These are phyloP conservation scores for Drosophila varians DNA, from an alignment of 1,140 invertebrate species.

Conservation along the genomic window DNA sequence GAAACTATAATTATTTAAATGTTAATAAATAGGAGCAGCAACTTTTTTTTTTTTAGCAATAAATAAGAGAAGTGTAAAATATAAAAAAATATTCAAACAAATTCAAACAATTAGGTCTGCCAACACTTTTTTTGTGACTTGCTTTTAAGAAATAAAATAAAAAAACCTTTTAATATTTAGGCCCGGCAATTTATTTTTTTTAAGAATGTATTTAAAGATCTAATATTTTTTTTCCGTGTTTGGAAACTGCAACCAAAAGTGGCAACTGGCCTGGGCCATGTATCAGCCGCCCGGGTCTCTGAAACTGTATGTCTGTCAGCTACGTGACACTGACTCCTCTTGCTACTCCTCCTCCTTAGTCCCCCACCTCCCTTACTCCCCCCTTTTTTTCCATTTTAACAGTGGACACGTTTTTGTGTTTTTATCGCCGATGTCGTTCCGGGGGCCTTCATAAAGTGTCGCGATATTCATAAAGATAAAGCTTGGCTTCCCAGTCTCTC, in stretches of 20 bases:
- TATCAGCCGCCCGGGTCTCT: slow-evolving; percentile 17
- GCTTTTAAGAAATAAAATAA: too few species aligned
- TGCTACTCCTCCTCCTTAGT: background rate
- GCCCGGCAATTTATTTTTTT: too few species aligned
- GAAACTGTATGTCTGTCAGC: slow-evolving; percentile 35
- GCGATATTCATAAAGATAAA: slow-evolving; percentile 70
- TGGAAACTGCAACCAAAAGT: background rate
- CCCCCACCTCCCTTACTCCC: background rate
- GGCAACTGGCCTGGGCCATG: slow-evolving; percentile 1
- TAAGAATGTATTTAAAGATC: too few species aligned
- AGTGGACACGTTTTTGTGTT: slow-evolving; percentile 43
- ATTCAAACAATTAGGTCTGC: too few species aligned
- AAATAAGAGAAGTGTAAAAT: too few species aligned
- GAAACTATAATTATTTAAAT: too few species aligned
- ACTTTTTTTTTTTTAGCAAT: too few species aligned
- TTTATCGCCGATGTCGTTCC: slow-evolving; percentile 54
- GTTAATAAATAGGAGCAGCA: too few species aligned
- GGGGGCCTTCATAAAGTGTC: slow-evolving; percentile 64
- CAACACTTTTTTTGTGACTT: too few species aligned
- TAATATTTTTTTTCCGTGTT: background rate
- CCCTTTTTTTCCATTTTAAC: slow-evolving; percentile 16
- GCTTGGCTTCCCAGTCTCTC: slow-evolving; percentile 17
- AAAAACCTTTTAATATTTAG: too few species aligned
- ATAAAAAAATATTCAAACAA: too few species aligned
- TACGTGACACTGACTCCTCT: slow-evolving; percentile 37